Percentiles rank a stretch among this genome's conserved stretches.
Conservation (phyloP, 2,113 vertebrate genomes). For the Periophthalmodon schlosseri region DNA sequence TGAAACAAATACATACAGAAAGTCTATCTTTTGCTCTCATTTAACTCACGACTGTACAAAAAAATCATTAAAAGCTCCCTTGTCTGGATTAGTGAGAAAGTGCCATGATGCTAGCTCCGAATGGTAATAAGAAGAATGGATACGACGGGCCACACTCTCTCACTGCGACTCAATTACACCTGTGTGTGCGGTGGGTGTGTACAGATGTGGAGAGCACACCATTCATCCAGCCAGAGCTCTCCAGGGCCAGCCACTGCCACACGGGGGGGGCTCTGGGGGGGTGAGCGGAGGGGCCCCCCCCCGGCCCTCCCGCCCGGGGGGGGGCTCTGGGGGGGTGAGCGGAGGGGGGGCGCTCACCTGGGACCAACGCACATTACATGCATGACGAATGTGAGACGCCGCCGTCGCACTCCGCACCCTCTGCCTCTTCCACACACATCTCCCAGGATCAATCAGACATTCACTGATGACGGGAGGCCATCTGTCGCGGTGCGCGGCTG, state of each 20-base stretch:
- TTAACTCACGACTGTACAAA: conserved; percentile 62
- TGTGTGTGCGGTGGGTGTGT: conserved; percentile 65
- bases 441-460: conserved; percentile 82
- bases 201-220: conserved; percentile 65
- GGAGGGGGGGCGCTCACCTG: conserved; percentile 51
- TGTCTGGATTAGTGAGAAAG: conserved; percentile 32
- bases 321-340: conserved; percentile 27
- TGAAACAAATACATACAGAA: background rate
- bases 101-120: conserved; percentile 46
- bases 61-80: conserved; percentile 44
- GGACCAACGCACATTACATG: conserved; percentile 65
- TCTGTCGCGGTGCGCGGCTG: conserved; percentile 75
- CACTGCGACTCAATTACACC: conserved; percentile 72
- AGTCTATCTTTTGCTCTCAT: conserved; percentile 36
- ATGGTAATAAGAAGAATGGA: conserved; percentile 70
- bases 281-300: conserved; percentile 12
- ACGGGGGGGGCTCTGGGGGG: conserved; percentile 33
- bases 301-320: too few relatives aligned
- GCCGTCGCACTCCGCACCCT: conserved; percentile 8
- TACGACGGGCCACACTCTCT: conserved; percentile 51
- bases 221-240: conserved; percentile 70
- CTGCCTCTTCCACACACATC: conserved; percentile 29
- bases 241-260: conserved; percentile 45
- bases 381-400: conserved; percentile 69
- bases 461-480: conserved; percentile 76